These are phyloP conservation scores for Pedionomus torquatus DNA, from an alignment of 2,113 vertebrate species.

Conservation along the genomic window DNA sequence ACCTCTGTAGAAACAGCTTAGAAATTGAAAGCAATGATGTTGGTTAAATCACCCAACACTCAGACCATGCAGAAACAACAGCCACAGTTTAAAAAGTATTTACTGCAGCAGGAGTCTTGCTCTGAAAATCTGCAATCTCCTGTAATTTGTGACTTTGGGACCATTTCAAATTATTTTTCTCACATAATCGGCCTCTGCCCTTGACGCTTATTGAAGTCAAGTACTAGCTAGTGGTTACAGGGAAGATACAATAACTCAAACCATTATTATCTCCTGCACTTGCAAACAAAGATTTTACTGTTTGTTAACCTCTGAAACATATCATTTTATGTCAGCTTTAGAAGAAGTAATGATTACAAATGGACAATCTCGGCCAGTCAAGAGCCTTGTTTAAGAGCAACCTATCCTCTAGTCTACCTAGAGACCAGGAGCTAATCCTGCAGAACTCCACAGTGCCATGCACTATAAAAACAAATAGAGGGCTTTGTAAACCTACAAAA, in stretches of 20 bases:
- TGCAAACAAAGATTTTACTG: background rate
- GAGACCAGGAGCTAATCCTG: background rate
- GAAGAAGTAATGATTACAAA: background rate
- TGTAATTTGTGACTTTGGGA: background rate
- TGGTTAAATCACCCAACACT: background rate
- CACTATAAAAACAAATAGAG: background rate
- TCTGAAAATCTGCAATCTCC: background rate
- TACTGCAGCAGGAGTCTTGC: background rate
- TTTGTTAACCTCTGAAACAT: background rate
- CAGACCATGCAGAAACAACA: background rate
- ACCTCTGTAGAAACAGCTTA: conserved; percentile 11
- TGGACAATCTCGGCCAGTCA: background rate
- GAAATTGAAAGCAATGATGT: conserved; percentile 3
- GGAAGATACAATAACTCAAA: background rate
- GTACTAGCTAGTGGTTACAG: background rate
- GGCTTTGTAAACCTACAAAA: background rate
- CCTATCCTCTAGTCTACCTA: background rate
- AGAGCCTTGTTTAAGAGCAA: background rate
- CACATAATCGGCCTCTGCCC: background rate
- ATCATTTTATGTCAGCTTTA: background rate
- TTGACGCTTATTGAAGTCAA: background rate
- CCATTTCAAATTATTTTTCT: conserved; percentile 2
- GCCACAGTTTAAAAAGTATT: background rate
- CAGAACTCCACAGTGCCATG: background rate
- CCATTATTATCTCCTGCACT: background rate